Percentiles rank a stretch among this genome's conserved stretches.
Evolutionary conservation across 2,797 vertebrate genomes (phyloP).

Genomic region (Falco rusticolus): DNA sequence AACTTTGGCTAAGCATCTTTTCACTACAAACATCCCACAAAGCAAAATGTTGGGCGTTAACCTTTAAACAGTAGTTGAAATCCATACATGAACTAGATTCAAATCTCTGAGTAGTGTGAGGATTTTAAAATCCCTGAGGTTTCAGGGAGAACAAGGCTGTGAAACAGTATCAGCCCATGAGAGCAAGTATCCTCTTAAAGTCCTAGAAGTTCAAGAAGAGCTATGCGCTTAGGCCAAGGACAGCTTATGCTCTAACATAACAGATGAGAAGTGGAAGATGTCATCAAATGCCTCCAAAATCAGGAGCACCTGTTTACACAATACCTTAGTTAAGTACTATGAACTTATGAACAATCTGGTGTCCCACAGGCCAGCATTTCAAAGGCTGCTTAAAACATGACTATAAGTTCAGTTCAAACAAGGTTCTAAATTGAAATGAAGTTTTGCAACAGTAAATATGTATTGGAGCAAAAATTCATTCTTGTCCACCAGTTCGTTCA

Average conservation of each 20-base stretch:
- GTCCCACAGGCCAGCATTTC: not conserved
- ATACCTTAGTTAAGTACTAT: not conserved
- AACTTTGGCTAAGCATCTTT: not conserved
- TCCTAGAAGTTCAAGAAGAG: not conserved
- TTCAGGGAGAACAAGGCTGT: not conserved
- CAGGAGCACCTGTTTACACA: constrained; percentile 24
- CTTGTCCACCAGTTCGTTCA: not conserved
- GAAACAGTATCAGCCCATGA: not conserved
- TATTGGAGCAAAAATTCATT: not conserved
- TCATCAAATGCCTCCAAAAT: constrained; percentile 31
- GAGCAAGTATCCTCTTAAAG: not conserved
- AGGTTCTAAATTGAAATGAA: not conserved
- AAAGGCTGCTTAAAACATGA: constrained; percentile 7
- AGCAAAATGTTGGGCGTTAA: not conserved
- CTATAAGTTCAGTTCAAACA: not conserved
- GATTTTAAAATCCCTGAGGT: not conserved
- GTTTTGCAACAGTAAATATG: not conserved
- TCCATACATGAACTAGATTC: not conserved
- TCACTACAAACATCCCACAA: not conserved
- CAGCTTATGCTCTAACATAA: not conserved
- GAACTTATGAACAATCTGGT: not conserved
- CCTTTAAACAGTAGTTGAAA: not conserved
- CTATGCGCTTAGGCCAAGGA: not conserved
- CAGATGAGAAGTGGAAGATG: constrained; percentile 21
- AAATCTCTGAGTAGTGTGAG: not conserved